Evolutionary conservation across 2,113 vertebrate species (phyloP).

Genomic region (human (Homo sapiens)): GRCh38 chr18:45512001-45512500

Average conservation of each 20-base stretch:
- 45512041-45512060: neutral
- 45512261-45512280: neutral
- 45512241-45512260: neutral
- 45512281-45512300: neutral
- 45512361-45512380: neutral
- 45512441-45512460: constrained; percentile 17
- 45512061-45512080: neutral
- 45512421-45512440: constrained; percentile 38
- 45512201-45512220: neutral
- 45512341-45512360: neutral
- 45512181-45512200: too few species aligned
- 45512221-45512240: neutral
- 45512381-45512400: neutral
- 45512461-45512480: constrained; percentile 56
- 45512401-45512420: neutral
- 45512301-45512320: neutral
- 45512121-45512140: neutral
- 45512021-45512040: neutral
- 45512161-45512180: neutral
- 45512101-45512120: neutral
- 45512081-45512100: neutral
- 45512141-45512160: neutral
- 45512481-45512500: constrained; percentile 68
- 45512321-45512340: neutral
- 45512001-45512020: neutral